phyloP scores from a whole-genome alignment of 1,140 invertebrate species.

The Camponotus pennsylvanicus region DNA sequence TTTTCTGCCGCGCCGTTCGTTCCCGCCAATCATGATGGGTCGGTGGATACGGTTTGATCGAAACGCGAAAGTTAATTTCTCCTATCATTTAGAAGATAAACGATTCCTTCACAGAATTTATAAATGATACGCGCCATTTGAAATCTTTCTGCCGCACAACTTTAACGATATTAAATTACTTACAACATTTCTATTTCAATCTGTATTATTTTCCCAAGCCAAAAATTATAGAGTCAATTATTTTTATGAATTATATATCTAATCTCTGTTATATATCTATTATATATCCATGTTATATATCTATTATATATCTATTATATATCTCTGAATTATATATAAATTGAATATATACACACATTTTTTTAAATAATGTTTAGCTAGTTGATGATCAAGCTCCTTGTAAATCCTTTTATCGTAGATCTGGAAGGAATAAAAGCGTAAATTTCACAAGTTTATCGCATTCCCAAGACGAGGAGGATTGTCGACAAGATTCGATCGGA shows the following conservation, averaged over 20 bases:
- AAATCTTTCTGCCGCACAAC: background rate
- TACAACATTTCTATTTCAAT: background rate
- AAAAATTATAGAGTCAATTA: background rate
- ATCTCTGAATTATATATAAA: too few relatives aligned
- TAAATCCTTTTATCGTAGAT: constrained; percentile 44
- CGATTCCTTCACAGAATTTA: background rate
- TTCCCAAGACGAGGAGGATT: background rate
- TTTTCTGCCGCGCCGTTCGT: constrained; percentile 44
- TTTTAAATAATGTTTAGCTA: background rate
- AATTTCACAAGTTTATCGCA: constrained; percentile 28
- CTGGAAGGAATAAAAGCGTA: constrained; percentile 54
- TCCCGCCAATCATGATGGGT: constrained; percentile 47
- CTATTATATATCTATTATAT: too few relatives aligned
- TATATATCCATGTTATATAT: too few relatives aligned
- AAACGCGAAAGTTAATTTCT: constrained; percentile 35
- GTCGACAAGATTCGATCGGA: background rate
- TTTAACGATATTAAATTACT: background rate
- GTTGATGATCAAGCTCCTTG: background rate
- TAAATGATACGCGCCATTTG: background rate
- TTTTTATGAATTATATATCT: background rate
- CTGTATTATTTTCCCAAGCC: background rate
- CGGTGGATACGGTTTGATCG: constrained; percentile 30
- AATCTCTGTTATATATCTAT: too few relatives aligned
- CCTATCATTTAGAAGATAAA: constrained; percentile 8
- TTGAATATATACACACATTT: background rate